Evolutionary conservation across 2,888 invertebrate genomes (phyloP).

Genomic region (Aleiodes alternator): DNA sequence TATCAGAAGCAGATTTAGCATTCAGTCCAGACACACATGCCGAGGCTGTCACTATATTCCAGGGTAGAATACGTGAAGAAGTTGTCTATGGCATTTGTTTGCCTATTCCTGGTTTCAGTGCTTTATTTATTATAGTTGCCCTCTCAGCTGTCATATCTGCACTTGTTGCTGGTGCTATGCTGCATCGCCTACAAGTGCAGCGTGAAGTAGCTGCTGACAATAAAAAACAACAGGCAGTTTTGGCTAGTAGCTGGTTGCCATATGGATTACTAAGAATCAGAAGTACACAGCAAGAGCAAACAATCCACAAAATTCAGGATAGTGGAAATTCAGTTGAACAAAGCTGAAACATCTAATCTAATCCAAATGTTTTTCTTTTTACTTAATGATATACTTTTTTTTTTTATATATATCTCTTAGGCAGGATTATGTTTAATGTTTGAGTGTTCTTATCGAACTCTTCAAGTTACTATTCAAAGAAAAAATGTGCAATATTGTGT

Average conservation of each 20-base stretch:
- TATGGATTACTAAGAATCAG: constrained; percentile 70
- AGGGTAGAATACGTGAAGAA: constrained; percentile 91
- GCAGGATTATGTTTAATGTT: no score
- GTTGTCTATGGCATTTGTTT: constrained; percentile 94
- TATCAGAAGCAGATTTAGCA: constrained; percentile 93
- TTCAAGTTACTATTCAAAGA: constrained; percentile 52
- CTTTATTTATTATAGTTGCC: constrained; percentile 90
- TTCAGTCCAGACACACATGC: constrained; percentile 89
- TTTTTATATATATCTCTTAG: background rate
- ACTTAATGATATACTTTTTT: background rate
- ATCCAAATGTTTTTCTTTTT: no score
- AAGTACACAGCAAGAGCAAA: constrained; percentile 61
- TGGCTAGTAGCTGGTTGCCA: constrained; percentile 68
- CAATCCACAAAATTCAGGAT: constrained; percentile 59
- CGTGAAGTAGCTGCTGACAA: constrained; percentile 80
- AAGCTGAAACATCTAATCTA: constrained; percentile 59
- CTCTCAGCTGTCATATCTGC: constrained; percentile 92
- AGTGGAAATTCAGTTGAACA: constrained; percentile 62
- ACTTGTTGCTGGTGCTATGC: constrained; percentile 87
- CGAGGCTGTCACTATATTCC: constrained; percentile 91
- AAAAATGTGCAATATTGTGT: constrained; percentile 74
- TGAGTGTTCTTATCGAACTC: background rate
- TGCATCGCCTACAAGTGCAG: constrained; percentile 87
- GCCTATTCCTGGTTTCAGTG: constrained; percentile 92
- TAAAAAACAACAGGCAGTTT: constrained; percentile 62